A percentile compares a stretch with the other conserved stretches of the same genome.
Evolutionary conservation across 2,888 invertebrate species (phyloP).

Genomic region (Norana najaformis): DNA sequence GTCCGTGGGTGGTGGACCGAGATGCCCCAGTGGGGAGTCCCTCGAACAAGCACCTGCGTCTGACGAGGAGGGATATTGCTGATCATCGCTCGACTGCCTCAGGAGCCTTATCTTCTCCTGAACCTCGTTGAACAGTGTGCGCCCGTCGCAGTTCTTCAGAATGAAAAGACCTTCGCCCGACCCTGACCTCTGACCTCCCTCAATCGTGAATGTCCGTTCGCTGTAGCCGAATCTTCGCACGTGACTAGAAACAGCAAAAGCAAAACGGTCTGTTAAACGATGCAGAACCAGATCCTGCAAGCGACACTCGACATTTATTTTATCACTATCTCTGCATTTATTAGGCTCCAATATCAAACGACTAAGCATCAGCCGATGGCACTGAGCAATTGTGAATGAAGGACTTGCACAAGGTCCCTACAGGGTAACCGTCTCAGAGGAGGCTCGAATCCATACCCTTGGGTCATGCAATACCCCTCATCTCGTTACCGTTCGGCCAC

Average conservation of each 20-base stretch:
- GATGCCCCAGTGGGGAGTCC: neutral
- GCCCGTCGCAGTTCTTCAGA: neutral
- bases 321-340: no score
- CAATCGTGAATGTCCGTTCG: conserved; percentile 8
- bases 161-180: conserved; percentile 25
- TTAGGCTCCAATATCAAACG: no score
- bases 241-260: neutral
- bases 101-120: neutral
- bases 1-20: neutral
- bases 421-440: no score
- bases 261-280: neutral
- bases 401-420: no score
- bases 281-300: neutral
- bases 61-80: neutral
- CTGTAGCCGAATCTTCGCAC: conserved; percentile 20
- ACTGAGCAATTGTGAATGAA: no score
- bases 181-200: conserved; percentile 22
- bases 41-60: neutral
- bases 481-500: no score
- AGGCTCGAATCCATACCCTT: no score
- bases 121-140: neutral
- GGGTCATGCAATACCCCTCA: no score
- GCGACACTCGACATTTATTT: no score
- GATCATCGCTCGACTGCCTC: neutral
- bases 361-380: no score